These are phyloP conservation scores for Danaus chrysippus DNA, from an alignment of 2,888 invertebrate genomes.

Conservation along the genomic window DNA sequence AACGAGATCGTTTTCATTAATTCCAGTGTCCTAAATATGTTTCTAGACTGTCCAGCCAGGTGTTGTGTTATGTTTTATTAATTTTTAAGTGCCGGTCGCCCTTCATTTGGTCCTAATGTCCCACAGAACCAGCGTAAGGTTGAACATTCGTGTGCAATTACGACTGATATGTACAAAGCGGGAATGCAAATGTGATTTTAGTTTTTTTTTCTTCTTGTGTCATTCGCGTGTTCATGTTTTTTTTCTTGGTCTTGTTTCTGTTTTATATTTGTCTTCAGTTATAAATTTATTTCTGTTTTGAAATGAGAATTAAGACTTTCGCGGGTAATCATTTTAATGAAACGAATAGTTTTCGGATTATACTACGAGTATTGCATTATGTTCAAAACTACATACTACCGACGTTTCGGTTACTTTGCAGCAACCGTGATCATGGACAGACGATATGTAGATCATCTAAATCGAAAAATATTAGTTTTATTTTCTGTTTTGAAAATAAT, in stretches of 20 bases:
- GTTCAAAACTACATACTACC: no score
- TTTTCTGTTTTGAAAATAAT: no score
- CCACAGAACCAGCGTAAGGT: slow-evolving; percentile 45
- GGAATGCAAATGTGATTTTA: slow-evolving; percentile 5
- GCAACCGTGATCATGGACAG: no score
- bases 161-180: not conserved
- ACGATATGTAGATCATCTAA: no score
- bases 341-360: no score
- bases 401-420: no score
- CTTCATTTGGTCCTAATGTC: slow-evolving; percentile 42
- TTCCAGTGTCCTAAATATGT: slow-evolving; percentile 1
- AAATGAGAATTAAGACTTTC: no score
- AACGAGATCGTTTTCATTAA: not conserved
- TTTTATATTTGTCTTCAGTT: not conserved
- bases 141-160: slow-evolving; percentile 11
- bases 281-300: no score
- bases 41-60: slow-evolving; percentile 5
- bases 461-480: no score
- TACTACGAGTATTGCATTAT: no score
- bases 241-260: not conserved
- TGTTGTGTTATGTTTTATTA: slow-evolving; percentile 2
- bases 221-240: not conserved
- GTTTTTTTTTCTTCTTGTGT: not conserved
- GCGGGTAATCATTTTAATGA: no score
- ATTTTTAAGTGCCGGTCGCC: slow-evolving; percentile 38